These are phyloP conservation scores for Uromys caudimaculatus DNA, from an alignment of 2,797 vertebrate genomes.

Conservation along the genomic window DNA sequence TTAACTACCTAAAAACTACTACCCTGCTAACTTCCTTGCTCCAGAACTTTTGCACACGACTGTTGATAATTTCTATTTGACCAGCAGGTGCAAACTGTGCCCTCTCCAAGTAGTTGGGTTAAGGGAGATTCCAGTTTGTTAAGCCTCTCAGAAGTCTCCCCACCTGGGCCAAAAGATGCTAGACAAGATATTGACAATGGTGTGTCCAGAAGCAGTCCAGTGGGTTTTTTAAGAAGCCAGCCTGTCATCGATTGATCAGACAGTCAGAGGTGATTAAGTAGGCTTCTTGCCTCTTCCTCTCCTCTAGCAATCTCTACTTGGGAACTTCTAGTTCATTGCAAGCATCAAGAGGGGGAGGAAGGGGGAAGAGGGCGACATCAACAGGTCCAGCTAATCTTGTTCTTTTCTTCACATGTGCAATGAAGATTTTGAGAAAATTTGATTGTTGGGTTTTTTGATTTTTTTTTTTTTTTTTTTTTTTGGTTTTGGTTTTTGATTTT, in stretches of 20 bases:
- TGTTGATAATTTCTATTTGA: background rate
- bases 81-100: background rate
- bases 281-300: background rate
- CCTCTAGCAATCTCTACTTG: background rate
- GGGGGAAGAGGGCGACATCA: background rate
- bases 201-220: background rate
- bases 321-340: background rate
- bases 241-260: background rate
- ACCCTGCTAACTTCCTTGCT: background rate
- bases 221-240: background rate
- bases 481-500: background rate
- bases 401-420: background rate
- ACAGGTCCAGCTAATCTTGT: background rate
- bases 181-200: background rate
- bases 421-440: slow-evolving; percentile 13
- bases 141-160: background rate
- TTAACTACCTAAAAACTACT: background rate
- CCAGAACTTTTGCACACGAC: background rate
- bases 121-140: background rate
- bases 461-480: background rate
- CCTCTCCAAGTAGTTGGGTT: background rate
- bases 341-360: background rate
- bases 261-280: background rate
- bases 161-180: background rate
- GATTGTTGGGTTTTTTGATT: background rate